These are phyloP conservation scores for Acanthurus leucopareius DNA, from an alignment of 2,797 vertebrate species.

Conservation along the genomic window DNA sequence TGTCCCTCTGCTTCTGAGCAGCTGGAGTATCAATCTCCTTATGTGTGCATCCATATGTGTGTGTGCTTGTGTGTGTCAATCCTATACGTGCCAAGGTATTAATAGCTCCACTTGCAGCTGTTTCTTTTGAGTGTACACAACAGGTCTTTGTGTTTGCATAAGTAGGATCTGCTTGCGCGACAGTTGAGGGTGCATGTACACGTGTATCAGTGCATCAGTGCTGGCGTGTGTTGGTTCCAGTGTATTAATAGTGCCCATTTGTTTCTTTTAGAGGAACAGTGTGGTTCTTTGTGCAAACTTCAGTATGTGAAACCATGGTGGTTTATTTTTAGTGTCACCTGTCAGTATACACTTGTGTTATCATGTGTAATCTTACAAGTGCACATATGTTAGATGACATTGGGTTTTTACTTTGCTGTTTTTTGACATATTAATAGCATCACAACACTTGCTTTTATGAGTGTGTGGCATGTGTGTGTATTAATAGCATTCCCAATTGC, in stretches of 20 bases:
- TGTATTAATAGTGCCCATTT: slow-evolving; percentile 80
- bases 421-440: slow-evolving; percentile 69
- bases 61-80: slow-evolving; percentile 54
- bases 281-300: slow-evolving; percentile 65
- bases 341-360: slow-evolving; percentile 72
- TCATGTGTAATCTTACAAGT: slow-evolving; percentile 56
- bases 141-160: slow-evolving; percentile 84
- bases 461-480: slow-evolving; percentile 53
- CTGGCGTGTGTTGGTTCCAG: slow-evolving; percentile 41
- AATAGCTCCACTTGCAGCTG: slow-evolving; percentile 79
- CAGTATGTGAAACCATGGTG: slow-evolving; percentile 12
- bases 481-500: slow-evolving; percentile 67
- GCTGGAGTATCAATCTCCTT: slow-evolving; percentile 81
- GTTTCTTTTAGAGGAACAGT: slow-evolving; percentile 68
- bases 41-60: slow-evolving; percentile 66
- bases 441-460: slow-evolving; percentile 67
- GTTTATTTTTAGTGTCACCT: slow-evolving; percentile 83
- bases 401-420: slow-evolving; percentile 43
- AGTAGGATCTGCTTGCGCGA: slow-evolving; percentile 72
- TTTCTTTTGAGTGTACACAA: slow-evolving; percentile 80
- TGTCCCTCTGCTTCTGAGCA: slow-evolving; percentile 81
- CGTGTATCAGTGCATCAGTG: slow-evolving; percentile 43
- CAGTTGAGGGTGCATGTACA: slow-evolving; percentile 66
- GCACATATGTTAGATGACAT: slow-evolving; percentile 56
- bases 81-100: slow-evolving; percentile 71